Evolutionary conservation across 1,140 invertebrate genomes (phyloP), one percentile per base, ranked within the genome.

Genomic region (Odontomachus brunneus): DNA sequence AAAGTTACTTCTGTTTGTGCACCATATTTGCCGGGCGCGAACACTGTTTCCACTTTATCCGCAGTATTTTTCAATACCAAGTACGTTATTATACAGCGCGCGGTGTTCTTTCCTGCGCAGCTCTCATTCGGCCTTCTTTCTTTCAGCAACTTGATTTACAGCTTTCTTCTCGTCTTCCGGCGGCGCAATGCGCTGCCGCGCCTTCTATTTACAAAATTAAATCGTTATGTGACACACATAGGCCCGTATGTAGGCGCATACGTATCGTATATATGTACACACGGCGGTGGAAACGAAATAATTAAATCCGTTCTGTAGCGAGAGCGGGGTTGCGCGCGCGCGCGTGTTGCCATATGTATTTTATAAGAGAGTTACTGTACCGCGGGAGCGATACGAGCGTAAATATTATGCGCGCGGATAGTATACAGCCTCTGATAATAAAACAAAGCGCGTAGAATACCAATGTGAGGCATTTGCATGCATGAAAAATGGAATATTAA

Each of bases 401-500:
- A 80, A 80, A 80, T 80, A 69, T 80, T 80, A 80, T 80, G 65
- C 75, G 22, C 65, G 12, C 22, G 51, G 14, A 57, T 59, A 65
- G 63, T 69, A 48, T 59, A 48, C 51, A 80, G 75, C 63, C 17
- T 59, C 75, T 71, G 22, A 63, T 80, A 80, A 80, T 80, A 80
- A 80, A 80, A 80, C 75, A 80, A 33, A 29, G 33, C 65, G 75
- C 65, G 53, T 57, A 57, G 75, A 80, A 80, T 80, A 80, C 12
- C 75, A 80, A 80, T 80, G 65, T 51, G 17, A 17, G 1, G 38
- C 51, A 80, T 80, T 80, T 80, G 75, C 75, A 80, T 80, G 51
- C 33, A 71, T 49, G 38, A 80, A 80, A 80, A 80, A 80, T 78
- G 69, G 63, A 78, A 78, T 80, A 80, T 80, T 71, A 71, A 80